Evolutionary conservation across 2,113 vertebrate genomes (phyloP).

Genomic region (Burhinus bistriatus): DNA sequence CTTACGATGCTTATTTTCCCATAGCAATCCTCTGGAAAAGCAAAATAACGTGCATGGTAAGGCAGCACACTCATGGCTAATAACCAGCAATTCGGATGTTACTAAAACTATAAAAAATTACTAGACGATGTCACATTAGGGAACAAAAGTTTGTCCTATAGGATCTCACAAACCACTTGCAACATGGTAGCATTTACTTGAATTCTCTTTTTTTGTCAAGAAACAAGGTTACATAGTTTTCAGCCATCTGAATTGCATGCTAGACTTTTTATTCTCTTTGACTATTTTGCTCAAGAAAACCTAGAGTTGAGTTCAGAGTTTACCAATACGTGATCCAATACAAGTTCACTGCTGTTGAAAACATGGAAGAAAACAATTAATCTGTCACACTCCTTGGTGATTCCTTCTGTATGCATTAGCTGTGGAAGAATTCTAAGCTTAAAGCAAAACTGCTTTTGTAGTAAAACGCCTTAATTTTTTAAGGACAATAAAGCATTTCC

Average conservation of each 20-base stretch:
- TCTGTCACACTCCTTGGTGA: neutral
- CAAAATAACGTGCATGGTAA: fast-evolving
- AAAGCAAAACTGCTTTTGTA: neutral
- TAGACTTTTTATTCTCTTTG: neutral
- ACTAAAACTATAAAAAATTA: neutral
- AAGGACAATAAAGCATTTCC: neutral
- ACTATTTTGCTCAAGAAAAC: neutral
- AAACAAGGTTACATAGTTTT: neutral
- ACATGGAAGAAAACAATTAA: neutral
- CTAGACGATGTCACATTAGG: neutral
- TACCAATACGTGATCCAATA: neutral
- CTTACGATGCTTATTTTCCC: neutral
- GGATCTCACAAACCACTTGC: neutral
- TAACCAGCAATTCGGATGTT: neutral
- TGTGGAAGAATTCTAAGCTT: neutral
- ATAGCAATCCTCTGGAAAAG: neutral
- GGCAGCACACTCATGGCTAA: neutral
- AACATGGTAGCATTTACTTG: neutral
- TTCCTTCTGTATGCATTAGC: neutral
- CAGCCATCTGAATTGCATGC: neutral
- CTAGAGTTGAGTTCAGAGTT: neutral
- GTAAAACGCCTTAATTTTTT: neutral
- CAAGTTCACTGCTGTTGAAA: neutral
- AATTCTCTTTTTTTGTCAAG: neutral
- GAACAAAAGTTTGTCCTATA: neutral